A percentile compares a stretch with the other conserved stretches of the same genome.
Evolutionary conservation across 2,797 vertebrate species (phyloP).

Genomic region (Hapalemur alaotrensis): DNA sequence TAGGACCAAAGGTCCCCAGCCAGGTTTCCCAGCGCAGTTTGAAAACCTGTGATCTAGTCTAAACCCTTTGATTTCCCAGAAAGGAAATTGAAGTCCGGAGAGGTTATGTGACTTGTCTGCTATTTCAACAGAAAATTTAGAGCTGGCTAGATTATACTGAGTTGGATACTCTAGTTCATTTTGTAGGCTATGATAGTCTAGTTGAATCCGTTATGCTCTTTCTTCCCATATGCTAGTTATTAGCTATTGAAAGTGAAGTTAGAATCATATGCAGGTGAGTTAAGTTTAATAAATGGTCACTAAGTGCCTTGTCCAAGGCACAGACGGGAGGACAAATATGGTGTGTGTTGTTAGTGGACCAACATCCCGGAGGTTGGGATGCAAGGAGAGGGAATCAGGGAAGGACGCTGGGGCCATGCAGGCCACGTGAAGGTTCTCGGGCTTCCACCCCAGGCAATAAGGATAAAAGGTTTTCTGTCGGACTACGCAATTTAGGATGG

Average conservation of each 20-base stretch:
- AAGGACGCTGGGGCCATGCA: not conserved
- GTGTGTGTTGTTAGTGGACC: not conserved
- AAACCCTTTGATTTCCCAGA: not conserved
- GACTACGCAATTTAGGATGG: not conserved
- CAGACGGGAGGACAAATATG: fast-evolving
- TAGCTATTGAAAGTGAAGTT: not conserved
- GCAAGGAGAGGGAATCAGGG: fast-evolving
- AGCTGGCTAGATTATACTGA: not conserved
- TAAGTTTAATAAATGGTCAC: not conserved
- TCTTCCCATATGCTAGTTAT: not conserved
- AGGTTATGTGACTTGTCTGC: not conserved
- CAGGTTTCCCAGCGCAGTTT: not conserved
- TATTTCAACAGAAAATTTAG: not conserved
- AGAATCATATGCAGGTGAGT: not conserved
- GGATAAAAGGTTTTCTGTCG: not conserved
- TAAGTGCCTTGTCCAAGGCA: not conserved
- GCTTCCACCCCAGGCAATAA: not conserved
- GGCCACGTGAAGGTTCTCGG: not conserved
- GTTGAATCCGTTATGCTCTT: not conserved
- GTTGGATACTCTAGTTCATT: not conserved
- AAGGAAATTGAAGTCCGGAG: not conserved
- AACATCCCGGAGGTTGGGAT: not conserved
- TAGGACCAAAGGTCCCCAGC: not conserved
- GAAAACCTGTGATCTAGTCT: not conserved
- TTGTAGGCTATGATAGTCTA: not conserved